Conservation (phyloP, 92 coral and sea anemone genomes). For the Palythoa heliodiscus region DNA sequence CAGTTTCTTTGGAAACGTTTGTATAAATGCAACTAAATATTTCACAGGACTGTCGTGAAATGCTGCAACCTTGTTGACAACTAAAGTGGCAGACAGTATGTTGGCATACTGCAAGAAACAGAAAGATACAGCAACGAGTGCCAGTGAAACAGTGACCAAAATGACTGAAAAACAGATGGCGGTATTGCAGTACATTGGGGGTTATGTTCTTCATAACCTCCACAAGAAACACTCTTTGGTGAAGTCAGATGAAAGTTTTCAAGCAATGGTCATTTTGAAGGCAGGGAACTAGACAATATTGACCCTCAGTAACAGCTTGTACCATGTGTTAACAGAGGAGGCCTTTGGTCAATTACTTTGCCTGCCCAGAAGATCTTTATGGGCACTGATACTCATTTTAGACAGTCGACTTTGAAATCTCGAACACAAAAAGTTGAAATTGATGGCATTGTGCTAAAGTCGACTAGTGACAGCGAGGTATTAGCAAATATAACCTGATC, state of each 20-base stretch:
- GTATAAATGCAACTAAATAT: not conserved
- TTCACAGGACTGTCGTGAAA: conserved; percentile 21
- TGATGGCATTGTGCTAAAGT: conserved; percentile 39
- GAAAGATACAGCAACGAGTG: conserved; percentile 5
- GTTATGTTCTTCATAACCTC: conserved; percentile 53
- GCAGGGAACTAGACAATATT: conserved; percentile 43
- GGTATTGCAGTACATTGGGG: conserved; percentile 52
- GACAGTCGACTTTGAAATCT: conserved; percentile 41
- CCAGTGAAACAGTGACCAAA: conserved; percentile 16
- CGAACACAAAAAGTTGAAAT: conserved; percentile 47
- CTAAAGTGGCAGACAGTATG: conserved; percentile 49
- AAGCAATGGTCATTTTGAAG: conserved; percentile 61
- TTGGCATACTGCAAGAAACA: conserved; percentile 44
- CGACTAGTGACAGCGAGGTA: conserved; percentile 47
- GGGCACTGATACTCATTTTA: conserved; percentile 32
- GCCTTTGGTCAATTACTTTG: conserved; percentile 48
- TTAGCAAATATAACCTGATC: conserved; percentile 44
- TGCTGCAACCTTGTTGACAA: conserved; percentile 63
- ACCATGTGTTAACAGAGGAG: conserved; percentile 54
- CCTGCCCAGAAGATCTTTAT: conserved; percentile 53
- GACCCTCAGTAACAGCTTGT: conserved; percentile 48
- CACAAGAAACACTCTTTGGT: conserved; percentile 35
- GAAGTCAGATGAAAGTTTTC: conserved; percentile 40
- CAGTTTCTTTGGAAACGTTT: conserved; percentile 51
- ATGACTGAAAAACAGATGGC: conserved; percentile 54